phyloP scores from a whole-genome alignment of 2,797 vertebrate species.

The Muraenolepis orangiensis region DNA sequence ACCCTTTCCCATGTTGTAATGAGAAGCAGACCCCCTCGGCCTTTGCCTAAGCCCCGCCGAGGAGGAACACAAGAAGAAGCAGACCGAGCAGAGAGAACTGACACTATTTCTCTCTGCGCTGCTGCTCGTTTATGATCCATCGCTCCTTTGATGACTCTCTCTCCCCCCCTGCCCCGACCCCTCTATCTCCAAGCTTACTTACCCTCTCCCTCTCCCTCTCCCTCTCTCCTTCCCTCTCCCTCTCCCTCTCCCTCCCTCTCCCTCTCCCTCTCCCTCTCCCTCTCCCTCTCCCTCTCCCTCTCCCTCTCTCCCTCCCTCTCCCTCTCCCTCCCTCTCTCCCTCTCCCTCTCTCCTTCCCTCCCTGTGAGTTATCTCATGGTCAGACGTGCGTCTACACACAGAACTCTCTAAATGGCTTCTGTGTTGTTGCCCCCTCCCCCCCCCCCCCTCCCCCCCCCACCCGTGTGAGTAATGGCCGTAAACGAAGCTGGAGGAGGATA shows the following conservation, averaged over 20 bases:
- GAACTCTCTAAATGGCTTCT: constrained; percentile 32
- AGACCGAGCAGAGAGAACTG: constrained; percentile 23
- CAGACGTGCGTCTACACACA: constrained; percentile 15
- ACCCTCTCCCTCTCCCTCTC: constrained; percentile 18
- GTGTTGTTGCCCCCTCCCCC: constrained; percentile 25
- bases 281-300: constrained; percentile 5
- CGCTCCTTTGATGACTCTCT: not conserved
- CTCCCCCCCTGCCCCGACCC: constrained; percentile 7
- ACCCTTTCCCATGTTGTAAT: constrained; percentile 50
- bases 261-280: not conserved
- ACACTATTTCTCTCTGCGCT: constrained; percentile 6
- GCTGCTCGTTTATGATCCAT: not conserved
- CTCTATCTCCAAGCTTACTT: constrained; percentile 8
- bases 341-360: constrained; percentile 25
- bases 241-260: constrained; percentile 20
- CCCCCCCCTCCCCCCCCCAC: not conserved
- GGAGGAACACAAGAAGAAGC: constrained; percentile 34
- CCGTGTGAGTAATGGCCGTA: constrained; percentile 24
- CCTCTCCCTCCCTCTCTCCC: constrained; percentile 11
- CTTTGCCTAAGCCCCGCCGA: not conserved
- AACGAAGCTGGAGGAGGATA: constrained; percentile 27
- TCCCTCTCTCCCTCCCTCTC: constrained; percentile 17
- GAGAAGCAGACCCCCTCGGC: constrained; percentile 52
- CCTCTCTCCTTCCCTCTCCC: constrained; percentile 17
- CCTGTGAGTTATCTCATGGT: constrained; percentile 24